Conservation (phyloP, 2,113 vertebrate species). For the Macaca nemestrina region DNA sequence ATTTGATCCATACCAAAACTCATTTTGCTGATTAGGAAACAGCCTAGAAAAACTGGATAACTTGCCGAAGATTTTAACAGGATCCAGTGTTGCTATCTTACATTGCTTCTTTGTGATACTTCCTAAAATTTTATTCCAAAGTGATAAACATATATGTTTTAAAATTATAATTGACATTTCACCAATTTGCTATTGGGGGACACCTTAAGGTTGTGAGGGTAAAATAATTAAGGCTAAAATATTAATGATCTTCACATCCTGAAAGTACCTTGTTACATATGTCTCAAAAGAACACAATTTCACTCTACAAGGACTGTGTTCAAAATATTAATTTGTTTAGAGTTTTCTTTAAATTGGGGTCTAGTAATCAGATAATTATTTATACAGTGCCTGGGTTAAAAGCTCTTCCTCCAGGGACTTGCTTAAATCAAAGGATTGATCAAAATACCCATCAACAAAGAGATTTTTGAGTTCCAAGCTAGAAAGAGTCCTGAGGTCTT, state of each 20-base stretch:
- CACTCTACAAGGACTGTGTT: not conserved
- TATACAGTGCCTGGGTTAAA: not conserved
- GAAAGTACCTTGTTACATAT: not conserved
- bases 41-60: constrained; percentile 34
- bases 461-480: constrained; percentile 21
- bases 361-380: not conserved
- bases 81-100: not conserved
- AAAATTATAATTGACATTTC: not conserved
- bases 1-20: not conserved
- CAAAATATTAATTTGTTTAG: not conserved
- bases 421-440: not conserved
- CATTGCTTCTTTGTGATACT: not conserved
- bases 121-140: not conserved
- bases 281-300: not conserved
- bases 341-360: not conserved
- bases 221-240: not conserved
- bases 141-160: not conserved
- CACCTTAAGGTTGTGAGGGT: not conserved
- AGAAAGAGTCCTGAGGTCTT: not conserved
- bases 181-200: not conserved
- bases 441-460: not conserved
- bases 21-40: constrained; percentile 45
- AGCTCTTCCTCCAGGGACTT: not conserved
- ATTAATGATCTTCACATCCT: not conserved
- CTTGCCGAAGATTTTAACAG: not conserved